A percentile compares a stretch with the other conserved stretches of the same genome.
Evolutionary conservation across 1,140 invertebrate species (phyloP).

Genomic region (Drosophila subpulchrella): DNA sequence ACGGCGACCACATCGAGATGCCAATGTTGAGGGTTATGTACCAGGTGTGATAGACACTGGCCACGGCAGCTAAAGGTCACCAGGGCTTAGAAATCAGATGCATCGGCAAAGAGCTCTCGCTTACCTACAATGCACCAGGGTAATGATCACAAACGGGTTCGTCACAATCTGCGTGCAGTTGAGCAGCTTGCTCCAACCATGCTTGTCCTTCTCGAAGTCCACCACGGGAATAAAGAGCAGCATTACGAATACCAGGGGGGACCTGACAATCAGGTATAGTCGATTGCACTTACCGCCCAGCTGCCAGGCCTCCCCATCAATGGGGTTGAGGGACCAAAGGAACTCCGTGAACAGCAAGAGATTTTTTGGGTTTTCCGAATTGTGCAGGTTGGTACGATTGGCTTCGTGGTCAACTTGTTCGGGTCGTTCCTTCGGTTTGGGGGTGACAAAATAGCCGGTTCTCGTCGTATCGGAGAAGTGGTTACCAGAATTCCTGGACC

Average conservation of each 20-base stretch:
- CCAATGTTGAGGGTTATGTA: conserved; percentile 6
- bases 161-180: conserved; percentile 57
- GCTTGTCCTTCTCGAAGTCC: conserved; percentile 46
- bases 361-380: conserved; percentile 36
- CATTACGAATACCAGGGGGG: conserved; percentile 25
- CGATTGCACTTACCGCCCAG: conserved; percentile 15
- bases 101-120: fast-evolving
- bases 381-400: conserved; percentile 29
- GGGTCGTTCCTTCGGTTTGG: not conserved
- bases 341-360: conserved; percentile 37
- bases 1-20: conserved; percentile 30
- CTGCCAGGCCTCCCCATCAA: conserved; percentile 27
- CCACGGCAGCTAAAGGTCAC: conserved; percentile 17
- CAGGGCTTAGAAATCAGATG: not conserved
- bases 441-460: conserved; percentile 1
- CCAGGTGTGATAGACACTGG: conserved; percentile 16
- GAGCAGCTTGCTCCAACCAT: conserved; percentile 66
- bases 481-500: not conserved
- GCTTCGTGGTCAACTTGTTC: conserved; percentile 7
- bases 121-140: conserved; percentile 39
- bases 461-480: not conserved
- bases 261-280: conserved; percentile 4
- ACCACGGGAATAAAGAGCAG: conserved; percentile 45
- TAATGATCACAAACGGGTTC: conserved; percentile 36
- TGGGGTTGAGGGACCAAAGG: conserved; percentile 27